Conservation (phyloP, 2,797 vertebrate species). For the Trematomus bernacchii region DNA sequence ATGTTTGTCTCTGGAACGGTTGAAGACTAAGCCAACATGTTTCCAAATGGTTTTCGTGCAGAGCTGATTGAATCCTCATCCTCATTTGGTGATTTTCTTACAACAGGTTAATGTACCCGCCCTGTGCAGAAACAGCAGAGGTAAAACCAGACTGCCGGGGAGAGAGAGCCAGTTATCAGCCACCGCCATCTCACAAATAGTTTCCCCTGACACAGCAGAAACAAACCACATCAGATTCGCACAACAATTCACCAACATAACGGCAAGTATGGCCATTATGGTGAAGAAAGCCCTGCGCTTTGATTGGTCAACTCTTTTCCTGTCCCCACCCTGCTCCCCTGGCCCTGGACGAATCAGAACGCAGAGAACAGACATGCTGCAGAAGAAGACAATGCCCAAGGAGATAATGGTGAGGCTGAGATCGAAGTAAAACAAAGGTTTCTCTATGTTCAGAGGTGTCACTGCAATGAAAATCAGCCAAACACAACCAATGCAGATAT, state of each 20-base stretch:
- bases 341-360: slow-evolving; percentile 47
- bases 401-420: fast-evolving
- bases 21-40: too few species aligned
- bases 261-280: background rate
- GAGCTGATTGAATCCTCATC: too few species aligned
- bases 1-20: too few species aligned
- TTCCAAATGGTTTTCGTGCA: too few species aligned
- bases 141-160: slow-evolving; percentile 36
- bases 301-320: background rate
- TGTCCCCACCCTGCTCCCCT: background rate
- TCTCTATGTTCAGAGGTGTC: too few species aligned
- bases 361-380: slow-evolving; percentile 41
- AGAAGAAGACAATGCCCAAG: background rate
- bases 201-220: fast-evolving
- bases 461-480: too few species aligned
- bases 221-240: background rate
- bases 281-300: too few species aligned
- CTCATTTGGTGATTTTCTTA: background rate
- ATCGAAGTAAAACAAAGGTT: fast-evolving
- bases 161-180: background rate
- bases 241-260: background rate
- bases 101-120: background rate
- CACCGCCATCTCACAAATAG: fast-evolving
- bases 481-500: too few species aligned
- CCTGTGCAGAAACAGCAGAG: slow-evolving; percentile 50